Evolutionary conservation across 2,113 vertebrate genomes (phyloP), one percentile per base, ranked within the genome.

Genomic region (Periophthalmus modestus): DNA sequence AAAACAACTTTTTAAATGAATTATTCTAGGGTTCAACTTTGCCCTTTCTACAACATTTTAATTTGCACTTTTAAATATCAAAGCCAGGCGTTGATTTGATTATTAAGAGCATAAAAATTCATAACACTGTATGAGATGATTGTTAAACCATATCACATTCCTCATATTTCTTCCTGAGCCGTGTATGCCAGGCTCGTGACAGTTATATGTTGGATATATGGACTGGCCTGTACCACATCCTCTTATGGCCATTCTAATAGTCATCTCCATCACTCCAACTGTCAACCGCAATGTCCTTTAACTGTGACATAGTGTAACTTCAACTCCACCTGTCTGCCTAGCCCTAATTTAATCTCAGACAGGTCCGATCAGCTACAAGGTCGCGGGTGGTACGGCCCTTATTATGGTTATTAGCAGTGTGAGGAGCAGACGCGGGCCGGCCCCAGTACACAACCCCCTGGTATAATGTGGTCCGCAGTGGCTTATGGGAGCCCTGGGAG

Each of bases 331-430:
- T 23, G 39, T 7, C 18, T 19, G 48, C 33, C 18, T 0, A 57
- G 43, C 63, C 69, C 72, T 88, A 89, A 90, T 88, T 88, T 82
- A 83, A 87, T 86, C 69, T 80, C 68, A 78, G 33, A 16, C 66
- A 70, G 68, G 65, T 74, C 33, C 33, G 7, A 88, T 5, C 33
- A 1, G 72, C 83, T 87, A 80, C 48, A 85, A 82, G 82, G 75
- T 88, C 75, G 36, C 61, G 19, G 77, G 84, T 2, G 57, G 70
- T 80, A 76, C 67, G 57, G 77, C 86, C 80, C 82, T 90, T 68
- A 75, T 84, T 78, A 87, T 79, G 68, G 76, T 87, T 77, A 69
- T 86, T 79, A 87, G 80, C 83, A 61, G 78, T 71, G 80, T n/a
- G 81, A 81, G 69, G 72, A 59, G 58, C 84, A 85, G 72, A 62